Conservation (phyloP, 2,888 invertebrate species). For the Xestia sexstrigata region DNA sequence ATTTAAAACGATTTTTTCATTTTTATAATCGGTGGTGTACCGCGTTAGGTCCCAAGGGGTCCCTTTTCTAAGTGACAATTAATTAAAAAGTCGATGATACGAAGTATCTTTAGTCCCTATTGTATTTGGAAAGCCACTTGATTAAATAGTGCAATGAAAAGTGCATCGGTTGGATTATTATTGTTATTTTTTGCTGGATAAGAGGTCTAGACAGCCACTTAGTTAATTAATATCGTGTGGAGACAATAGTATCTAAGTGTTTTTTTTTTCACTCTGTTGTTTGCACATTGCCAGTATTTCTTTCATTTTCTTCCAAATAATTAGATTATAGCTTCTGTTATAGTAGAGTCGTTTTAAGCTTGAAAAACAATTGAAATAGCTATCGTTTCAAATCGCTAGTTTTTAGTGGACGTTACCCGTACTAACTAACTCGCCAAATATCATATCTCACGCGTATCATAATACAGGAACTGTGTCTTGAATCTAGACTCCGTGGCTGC, state of each 20-base stretch:
- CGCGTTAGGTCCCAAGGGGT: not conserved
- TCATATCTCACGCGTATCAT: not conserved
- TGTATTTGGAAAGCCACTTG: not conserved
- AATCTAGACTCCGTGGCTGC: no score
- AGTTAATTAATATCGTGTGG: conserved; percentile 11
- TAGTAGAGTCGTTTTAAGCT: not conserved
- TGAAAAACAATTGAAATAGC: not conserved
- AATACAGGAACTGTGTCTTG: not conserved
- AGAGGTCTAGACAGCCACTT: conserved; percentile 26
- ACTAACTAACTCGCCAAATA: not conserved
- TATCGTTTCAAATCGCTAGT: no score
- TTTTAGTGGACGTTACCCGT: no score
- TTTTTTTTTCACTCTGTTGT: not conserved
- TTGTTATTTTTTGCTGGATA: conserved; percentile 5
- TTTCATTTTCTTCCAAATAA: not conserved
- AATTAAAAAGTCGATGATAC: not conserved
- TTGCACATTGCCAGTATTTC: not conserved
- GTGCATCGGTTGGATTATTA: not conserved
- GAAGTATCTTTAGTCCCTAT: not conserved
- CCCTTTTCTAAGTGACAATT: not conserved
- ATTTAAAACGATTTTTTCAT: not conserved
- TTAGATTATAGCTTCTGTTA: not conserved
- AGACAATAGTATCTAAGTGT: not conserved
- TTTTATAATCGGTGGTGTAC: not conserved
- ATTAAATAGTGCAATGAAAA: not conserved